These are phyloP conservation scores for Dasypogon diadema DNA, from an alignment of 2,888 invertebrate genomes.

Conservation along the genomic window DNA sequence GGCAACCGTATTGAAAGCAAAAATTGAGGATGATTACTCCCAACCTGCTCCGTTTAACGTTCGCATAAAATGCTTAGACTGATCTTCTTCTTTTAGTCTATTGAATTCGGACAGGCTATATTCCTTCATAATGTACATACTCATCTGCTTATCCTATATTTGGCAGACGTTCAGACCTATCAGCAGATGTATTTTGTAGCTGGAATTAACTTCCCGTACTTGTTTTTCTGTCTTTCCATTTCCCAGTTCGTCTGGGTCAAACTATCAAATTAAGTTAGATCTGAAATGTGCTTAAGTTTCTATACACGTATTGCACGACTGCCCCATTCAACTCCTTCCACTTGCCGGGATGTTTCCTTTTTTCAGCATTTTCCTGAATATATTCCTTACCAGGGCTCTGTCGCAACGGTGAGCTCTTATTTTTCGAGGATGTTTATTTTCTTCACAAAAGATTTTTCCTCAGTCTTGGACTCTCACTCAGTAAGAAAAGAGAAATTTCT, in stretches of 20 bases:
- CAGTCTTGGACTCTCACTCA: conserved; percentile 15
- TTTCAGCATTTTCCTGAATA: not conserved
- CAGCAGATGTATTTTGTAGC: conserved; percentile 10
- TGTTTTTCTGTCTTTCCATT: conserved; percentile 11
- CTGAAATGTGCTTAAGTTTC: conserved; percentile 45
- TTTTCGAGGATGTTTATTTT: conserved; percentile 43
- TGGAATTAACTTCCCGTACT: conserved; percentile 31
- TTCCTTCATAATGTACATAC: conserved; percentile 31
- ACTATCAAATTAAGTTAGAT: conserved; percentile 43
- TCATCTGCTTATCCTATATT: conserved; percentile 33
- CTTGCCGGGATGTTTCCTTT: conserved; percentile 1
- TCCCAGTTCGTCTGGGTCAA: conserved; percentile 29
- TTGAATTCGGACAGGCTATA: conserved; percentile 20
- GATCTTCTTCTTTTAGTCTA: not conserved
- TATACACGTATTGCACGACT: conserved; percentile 48
- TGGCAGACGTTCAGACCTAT: conserved; percentile 11
- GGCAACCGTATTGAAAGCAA: not conserved
- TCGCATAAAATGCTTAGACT: conserved; percentile 1
- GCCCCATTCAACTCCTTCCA: conserved; percentile 39
- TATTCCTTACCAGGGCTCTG: conserved; percentile 12
- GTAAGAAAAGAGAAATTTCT: conserved; percentile 18
- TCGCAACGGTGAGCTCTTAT: conserved; percentile 43
- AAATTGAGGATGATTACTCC: not conserved
- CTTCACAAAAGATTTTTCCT: conserved; percentile 44
- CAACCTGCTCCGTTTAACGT: conserved; percentile 27